Evolutionary conservation across 37 sponge, comb jelly and placozoan genomes (phyloP), one percentile per base, ranked within the genome.

Genomic region (Bolinopsis microptera): DNA sequence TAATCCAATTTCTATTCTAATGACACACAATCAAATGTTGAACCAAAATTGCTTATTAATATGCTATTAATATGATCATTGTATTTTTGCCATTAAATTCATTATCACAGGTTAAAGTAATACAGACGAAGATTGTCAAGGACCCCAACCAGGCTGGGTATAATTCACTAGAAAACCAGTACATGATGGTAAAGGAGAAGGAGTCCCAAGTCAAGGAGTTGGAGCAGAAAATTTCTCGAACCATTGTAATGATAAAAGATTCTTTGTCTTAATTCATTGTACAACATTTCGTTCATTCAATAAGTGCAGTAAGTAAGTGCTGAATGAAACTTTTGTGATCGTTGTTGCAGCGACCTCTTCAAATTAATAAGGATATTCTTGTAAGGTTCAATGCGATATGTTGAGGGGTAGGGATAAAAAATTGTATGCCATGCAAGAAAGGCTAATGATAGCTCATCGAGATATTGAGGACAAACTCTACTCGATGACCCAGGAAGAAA

Each of bases 91-190:
- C n/a, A n/a, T n/a, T n/a, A n/a, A n/a, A n/a, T n/a, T n/a, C n/a
- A n/a, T n/a, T 80, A 24, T 23, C 5, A 32, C 82, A 80, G 82
- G 30, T 33, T 36, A 30, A 24, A 2, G 0, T 36, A 37, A 3
- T 80, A 13, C 38, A 33, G 22, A 35, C 21, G 23, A 30, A 80
- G 38, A 80, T 80, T 80, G 37, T 80, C 8, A 33, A 3, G 22
- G 82, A 80, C 82, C 9, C 24, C 1, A 35, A 2, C 22, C 22
- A 80, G 16, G 36, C 82, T 35, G 82, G 5, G 8, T 80, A 30
- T 35, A 22, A 80, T 21, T 35, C 82, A 32, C 23, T 80, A 30
- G 82, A 80, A 28, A 80, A 80, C 82, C 82, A 80, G 22, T 30
- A 35, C 35, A 33, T 35, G 35, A 80, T 80, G 5, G 30, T 80